These are phyloP conservation scores for Boulengeromyrus knoepffleri DNA, from an alignment of 2,113 vertebrate species.

Conservation along the genomic window DNA sequence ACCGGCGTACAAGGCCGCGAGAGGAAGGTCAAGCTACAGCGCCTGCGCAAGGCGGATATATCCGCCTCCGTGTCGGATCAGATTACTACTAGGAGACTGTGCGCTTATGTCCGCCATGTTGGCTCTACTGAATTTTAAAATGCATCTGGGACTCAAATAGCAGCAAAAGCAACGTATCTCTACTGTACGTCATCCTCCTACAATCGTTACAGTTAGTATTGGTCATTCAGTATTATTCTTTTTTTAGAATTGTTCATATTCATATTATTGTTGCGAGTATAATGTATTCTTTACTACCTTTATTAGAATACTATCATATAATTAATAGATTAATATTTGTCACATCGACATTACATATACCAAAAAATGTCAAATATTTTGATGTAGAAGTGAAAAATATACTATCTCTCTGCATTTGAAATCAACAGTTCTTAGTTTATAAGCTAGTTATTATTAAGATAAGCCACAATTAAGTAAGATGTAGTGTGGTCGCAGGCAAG, in stretches of 20 bases:
- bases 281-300: background rate
- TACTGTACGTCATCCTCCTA: background rate
- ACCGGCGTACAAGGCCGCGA: conserved; percentile 21
- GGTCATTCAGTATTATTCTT: background rate
- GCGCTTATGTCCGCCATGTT: background rate
- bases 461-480: too few relatives aligned
- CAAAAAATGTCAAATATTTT: background rate
- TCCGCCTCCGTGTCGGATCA: background rate
- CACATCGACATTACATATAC: background rate
- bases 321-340: background rate
- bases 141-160: background rate
- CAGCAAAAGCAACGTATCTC: background rate
- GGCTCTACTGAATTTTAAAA: background rate
- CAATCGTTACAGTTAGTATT: background rate
- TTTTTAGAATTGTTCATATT: background rate
- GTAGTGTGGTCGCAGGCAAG: too few relatives aligned
- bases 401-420: background rate
- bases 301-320: background rate
- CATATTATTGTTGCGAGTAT: background rate
- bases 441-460: too few relatives aligned
- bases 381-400: background rate
- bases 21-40: conserved; percentile 58
- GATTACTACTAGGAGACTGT: background rate
- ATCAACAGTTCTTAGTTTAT: too few relatives aligned
- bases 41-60: conserved; percentile 26